A percentile compares a stretch with the other conserved stretches of the same genome.
Conservation (phyloP, 2,797 vertebrate genomes). For the Graptemys geographica region DNA sequence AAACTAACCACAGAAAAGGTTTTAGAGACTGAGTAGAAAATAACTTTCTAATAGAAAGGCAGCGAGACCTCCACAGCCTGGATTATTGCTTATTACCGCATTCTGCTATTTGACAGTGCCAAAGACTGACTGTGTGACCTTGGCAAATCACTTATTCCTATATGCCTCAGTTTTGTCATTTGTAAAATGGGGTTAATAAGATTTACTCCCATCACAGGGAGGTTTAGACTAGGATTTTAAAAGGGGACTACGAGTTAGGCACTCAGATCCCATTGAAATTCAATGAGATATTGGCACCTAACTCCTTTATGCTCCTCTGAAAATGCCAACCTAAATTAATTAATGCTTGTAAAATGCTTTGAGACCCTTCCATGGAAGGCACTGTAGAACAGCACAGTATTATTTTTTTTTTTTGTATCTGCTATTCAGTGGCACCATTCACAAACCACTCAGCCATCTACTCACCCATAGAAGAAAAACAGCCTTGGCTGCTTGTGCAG, state of each 20-base stretch:
- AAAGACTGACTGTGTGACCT: background rate
- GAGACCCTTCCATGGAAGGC: background rate
- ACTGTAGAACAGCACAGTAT: background rate
- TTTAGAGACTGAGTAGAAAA: background rate
- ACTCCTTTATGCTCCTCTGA: background rate
- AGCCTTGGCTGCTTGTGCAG: background rate
- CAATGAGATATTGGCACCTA: background rate
- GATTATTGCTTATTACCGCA: background rate
- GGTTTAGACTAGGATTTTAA: constrained; percentile 1
- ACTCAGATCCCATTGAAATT: background rate
- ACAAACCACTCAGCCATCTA: background rate
- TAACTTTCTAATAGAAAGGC: background rate
- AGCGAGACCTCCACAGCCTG: background rate
- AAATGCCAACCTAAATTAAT: background rate
- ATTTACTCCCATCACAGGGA: background rate
- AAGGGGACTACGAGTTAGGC: background rate
- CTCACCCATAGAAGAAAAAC: background rate
- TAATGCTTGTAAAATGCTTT: background rate
- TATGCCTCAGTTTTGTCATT: background rate
- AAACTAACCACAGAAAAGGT: background rate
- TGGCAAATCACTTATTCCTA: background rate
- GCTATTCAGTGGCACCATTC: background rate
- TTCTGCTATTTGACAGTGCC: background rate
- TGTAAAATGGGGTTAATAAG: background rate
- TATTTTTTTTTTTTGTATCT: background rate